Evolutionary conservation across 2,113 vertebrate species (phyloP), one percentile per base, ranked within the genome.

Genomic region (Australoheros scitulus): DNA sequence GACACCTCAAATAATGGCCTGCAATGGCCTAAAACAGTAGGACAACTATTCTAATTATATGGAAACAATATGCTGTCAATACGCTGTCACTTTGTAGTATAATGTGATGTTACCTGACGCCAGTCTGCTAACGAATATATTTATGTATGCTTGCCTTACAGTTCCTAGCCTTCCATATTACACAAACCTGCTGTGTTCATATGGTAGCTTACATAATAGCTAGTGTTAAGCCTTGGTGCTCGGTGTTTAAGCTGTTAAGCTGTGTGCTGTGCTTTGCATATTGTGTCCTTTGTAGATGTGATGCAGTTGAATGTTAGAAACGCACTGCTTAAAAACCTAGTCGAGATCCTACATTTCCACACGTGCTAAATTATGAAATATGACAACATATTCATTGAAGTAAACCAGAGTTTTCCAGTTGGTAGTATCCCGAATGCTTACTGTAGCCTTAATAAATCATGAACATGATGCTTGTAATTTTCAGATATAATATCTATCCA

Each of bases 221-320:
- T 29, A 24, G 18, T 64, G 50, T 22, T 61, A 7, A 5, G 29
- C 36, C 50, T 50, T 60, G 22, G 34, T 43, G 29, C 32, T 52
- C 24, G 17, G 32, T 72, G 47, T 72, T 55, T 72, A 72, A 72
- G 68, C 68, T 72, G 47, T 55, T 72, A 72, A 55, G 68, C 68
- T 72, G 47, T 76, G 26, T 76, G 55, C 34, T 58, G 9, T 43
- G 74, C 36, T 1, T 38, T 13, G 22, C 47, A n/a, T 72, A 26
- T 18, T 55, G 11, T 57, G 26, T 61, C 26, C 14, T 52, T 78
- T 61, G 18, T 34, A 50, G 47, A 63, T 36, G 43, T 36, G 59
- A 52, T 63, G 29, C 43, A 55, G 36, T 11, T 63, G 52, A 64
- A 52, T 38, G 17, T 64, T 55, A 43, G 47, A 72, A 72, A 72